A percentile compares a stretch with the other conserved stretches of the same genome.
phyloP scores from a whole-genome alignment of 1,140 invertebrate species.

The Halesus radiatus region DNA sequence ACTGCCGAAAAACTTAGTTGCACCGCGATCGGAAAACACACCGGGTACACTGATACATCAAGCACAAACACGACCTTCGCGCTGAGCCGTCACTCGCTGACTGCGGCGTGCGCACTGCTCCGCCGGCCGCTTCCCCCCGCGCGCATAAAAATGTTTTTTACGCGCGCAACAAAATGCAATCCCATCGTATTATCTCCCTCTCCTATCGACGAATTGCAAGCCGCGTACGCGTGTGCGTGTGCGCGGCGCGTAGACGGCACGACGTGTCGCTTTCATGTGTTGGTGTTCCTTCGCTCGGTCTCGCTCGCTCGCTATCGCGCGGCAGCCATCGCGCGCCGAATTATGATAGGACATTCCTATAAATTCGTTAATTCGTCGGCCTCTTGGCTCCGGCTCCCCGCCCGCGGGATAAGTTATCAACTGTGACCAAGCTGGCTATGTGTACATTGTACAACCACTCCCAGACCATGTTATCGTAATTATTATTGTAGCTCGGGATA shows the following conservation, averaged over 20 bases:
- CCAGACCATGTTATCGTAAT: background rate
- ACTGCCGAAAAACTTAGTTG: slow-evolving; percentile 21
- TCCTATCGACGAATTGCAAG: slow-evolving; percentile 67
- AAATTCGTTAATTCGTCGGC: slow-evolving; percentile 22
- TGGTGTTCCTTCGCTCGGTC: slow-evolving; percentile 61
- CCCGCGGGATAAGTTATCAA: background rate
- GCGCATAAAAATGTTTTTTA: slow-evolving; percentile 62
- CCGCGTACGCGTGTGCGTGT: slow-evolving; percentile 63
- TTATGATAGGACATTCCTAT: slow-evolving; percentile 25
- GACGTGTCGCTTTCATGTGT: too few relatives aligned
- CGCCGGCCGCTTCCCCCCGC: slow-evolving; percentile 63
- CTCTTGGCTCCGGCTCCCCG: background rate
- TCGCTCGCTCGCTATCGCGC: slow-evolving; percentile 55
- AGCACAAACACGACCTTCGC: background rate
- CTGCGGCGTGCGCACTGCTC: slow-evolving; percentile 59
- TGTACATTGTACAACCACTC: background rate
- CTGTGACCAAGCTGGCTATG: background rate
- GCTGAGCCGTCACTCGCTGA: slow-evolving; percentile 57
- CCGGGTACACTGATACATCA: background rate
- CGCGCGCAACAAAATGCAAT: slow-evolving; percentile 62
- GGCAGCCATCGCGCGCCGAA: slow-evolving; percentile 23
- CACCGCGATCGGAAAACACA: slow-evolving; percentile 27
- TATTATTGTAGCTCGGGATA: too few relatives aligned
- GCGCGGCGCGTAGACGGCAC: slow-evolving; percentile 58
- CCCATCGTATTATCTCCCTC: slow-evolving; percentile 30